Conservation (phyloP, 2,797 vertebrate species). For the Sphenodon punctatus region DNA sequence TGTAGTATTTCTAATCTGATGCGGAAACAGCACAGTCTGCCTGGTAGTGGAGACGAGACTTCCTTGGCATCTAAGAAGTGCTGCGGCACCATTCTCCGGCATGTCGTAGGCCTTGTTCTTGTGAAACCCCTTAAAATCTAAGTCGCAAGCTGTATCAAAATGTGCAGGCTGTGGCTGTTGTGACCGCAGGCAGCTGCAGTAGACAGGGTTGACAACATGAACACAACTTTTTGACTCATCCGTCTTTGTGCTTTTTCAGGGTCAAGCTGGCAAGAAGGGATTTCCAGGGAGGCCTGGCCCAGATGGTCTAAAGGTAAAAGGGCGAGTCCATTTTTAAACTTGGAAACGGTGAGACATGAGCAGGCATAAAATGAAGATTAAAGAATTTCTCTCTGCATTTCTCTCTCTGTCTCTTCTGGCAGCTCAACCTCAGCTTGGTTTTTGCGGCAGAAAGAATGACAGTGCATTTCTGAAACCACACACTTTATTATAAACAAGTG, state of each 20-base stretch:
- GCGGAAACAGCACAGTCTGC: not conserved
- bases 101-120: too few species aligned
- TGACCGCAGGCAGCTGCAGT: not conserved
- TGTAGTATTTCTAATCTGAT: not conserved
- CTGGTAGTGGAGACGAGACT: not conserved
- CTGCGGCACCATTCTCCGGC: too few species aligned
- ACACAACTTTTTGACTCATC: not conserved
- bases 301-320: constrained; percentile 90
- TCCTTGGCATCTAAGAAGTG: too few species aligned
- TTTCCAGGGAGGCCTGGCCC: constrained; percentile 88
- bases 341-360: too few species aligned
- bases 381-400: not conserved
- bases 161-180: rapidly evolving
- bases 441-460: constrained; percentile 30
- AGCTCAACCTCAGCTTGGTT: constrained; percentile 22
- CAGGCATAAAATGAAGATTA: not conserved
- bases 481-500: constrained; percentile 41
- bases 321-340: not conserved
- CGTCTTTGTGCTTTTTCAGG: constrained; percentile 81
- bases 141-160: not conserved
- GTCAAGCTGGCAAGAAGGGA: constrained; percentile 90
- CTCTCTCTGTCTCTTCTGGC: not conserved
- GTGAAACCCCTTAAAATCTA: too few species aligned
- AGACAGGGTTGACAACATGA: not conserved
- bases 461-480: constrained; percentile 20